These are phyloP conservation scores for Quadroppia sp. DNA, from an alignment of 2,888 invertebrate species.

Conservation along the genomic window DNA sequence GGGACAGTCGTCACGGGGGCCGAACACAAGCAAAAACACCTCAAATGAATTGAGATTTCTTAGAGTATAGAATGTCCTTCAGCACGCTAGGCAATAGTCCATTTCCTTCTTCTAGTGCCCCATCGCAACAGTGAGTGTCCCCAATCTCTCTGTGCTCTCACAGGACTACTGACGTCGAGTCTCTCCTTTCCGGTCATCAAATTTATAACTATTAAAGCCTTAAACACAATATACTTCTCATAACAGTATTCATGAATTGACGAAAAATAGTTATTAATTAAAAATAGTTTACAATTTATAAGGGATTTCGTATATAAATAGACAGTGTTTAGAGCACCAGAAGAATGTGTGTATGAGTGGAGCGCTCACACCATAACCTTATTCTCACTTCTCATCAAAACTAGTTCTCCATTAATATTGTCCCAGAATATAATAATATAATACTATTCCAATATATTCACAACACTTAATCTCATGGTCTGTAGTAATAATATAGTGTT, in stretches of 20 bases:
- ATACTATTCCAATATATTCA: neutral
- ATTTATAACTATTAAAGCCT: neutral
- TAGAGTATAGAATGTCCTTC: constrained; percentile 18
- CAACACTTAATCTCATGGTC: no score
- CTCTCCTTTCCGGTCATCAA: constrained; percentile 25
- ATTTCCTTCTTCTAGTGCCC: constrained; percentile 21
- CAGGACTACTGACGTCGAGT: neutral
- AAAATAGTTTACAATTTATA: no score
- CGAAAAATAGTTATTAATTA: no score
- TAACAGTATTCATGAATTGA: no score
- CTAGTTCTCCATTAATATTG: neutral
- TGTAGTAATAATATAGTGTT: neutral
- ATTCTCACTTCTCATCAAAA: neutral
- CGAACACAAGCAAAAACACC: constrained; percentile 9
- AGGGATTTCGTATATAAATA: no score
- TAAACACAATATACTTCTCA: no score
- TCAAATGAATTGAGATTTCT: constrained; percentile 15
- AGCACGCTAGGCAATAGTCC: neutral
- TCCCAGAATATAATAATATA: neutral
- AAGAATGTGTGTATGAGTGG: no score
- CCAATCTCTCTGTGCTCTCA: neutral
- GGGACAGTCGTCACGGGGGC: constrained; percentile 2
- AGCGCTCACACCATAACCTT: neutral
- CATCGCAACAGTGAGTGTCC: neutral
- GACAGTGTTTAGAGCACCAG: neutral